These are phyloP conservation scores for Natrix natrix DNA, from an alignment of 2,797 vertebrate species.

Conservation along the genomic window DNA sequence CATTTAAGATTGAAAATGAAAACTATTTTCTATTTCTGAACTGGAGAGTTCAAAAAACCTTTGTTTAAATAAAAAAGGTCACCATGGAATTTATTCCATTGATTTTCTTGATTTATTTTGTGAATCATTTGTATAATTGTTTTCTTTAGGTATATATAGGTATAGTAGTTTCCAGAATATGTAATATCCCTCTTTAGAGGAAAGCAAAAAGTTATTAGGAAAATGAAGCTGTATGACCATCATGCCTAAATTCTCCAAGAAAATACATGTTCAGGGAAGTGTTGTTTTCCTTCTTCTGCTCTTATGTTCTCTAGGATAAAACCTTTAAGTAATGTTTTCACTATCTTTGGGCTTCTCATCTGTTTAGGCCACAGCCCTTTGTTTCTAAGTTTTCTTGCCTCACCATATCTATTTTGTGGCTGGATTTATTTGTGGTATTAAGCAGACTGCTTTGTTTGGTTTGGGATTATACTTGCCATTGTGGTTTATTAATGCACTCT, in stretches of 20 bases:
- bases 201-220: not conserved
- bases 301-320: not conserved
- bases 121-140: not conserved
- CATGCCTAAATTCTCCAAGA: not conserved
- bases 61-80: not conserved
- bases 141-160: not conserved
- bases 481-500: not conserved
- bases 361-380: not conserved
- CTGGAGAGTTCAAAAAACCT: not conserved
- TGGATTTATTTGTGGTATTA: not conserved
- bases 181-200: not conserved
- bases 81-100: no score
- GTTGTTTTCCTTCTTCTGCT: not conserved
- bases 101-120: no score
- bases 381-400: not conserved
- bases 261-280: not conserved
- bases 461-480: not conserved
- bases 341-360: not conserved
- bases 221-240: not conserved
- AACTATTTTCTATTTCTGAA: not conserved
- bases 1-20: not conserved
- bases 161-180: not conserved
- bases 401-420: not conserved
- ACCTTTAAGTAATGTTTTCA: not conserved
- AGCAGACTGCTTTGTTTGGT: not conserved